Evolutionary conservation across 2,113 vertebrate species (phyloP), one percentile per base, ranked within the genome.

Genomic region (Etheostoma spectabile): DNA sequence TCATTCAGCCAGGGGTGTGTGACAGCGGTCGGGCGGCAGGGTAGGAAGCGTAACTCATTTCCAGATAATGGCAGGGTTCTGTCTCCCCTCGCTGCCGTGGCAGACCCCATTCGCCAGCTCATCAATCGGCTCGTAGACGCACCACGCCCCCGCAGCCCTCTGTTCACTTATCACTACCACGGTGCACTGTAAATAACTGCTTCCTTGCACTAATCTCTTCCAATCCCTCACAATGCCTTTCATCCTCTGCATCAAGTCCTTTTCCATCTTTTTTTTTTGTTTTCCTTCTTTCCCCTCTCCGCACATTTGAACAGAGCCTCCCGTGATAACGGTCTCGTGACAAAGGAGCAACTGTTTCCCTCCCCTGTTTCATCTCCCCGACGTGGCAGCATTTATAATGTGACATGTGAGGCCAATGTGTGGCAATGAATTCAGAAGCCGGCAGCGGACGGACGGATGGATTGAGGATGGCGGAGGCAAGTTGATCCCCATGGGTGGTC

Each of bases 21-120:
- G 85, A 75, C n/a, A n/a, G 73, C 24, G 38, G 11, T 53, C 45
- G 24, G 64, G 67, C 52, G 12, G 73, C 53, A 49, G 79, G 81
- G 88, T 81, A 80, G 82, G 85, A 74, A 49, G 21, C 84, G 89
- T 86, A 88, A 86, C 82, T 93, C 84, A 87, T 94, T 91, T 90
- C 80, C 77, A 89, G 88, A 91, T 94, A 93, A 94, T 93, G 80
- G 87, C 86, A 78, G 84, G 81, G 77, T 86, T 83, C 88, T 87
- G 91, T 89, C 86, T 91, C 60, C 62, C 67, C 67, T 73, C 19
- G 53, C 74, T 4, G 49, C 76, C 30, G 45, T 59, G 77, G 64
- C 71, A 15, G 38, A 63, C 60, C 60, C 83, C 68, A 87, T 87
- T 88, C 46, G 52, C 84, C 76, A 49, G 78, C 71, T 92, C 90